Evolutionary conservation across 2,113 vertebrate species (phyloP), one percentile per base, ranked within the genome.

Genomic region (Lagenorhynchus albirostris): DNA sequence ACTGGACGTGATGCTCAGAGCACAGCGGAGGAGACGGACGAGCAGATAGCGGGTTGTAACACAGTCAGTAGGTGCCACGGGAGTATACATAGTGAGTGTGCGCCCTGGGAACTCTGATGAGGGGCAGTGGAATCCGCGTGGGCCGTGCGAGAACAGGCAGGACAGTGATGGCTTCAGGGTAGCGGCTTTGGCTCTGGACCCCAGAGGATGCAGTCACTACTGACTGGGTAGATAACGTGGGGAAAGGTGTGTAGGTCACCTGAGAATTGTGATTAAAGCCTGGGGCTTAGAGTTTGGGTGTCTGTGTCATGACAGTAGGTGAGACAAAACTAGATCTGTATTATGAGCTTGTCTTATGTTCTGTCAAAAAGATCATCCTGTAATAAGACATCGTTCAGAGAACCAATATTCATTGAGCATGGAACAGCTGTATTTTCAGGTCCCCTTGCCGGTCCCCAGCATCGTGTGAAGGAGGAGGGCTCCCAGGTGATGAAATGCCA

Each of bases 31-130:
- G 10, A 25, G 41, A 12, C 0, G 8, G 38, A 13, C 5, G 38
- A n/a, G 15, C 60, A 62, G 65, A 73, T 6, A 6, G 50, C 2
- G 1, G 26, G 9, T 50, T 5, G 3, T 4, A 6, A 11, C 50
- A 11, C 11, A 0, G 2, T 67, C n/a, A 15, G 63, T 55, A 15
- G 53, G 18, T 31, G 14, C 47, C 11, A 0, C 4, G 17, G 25
- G 53, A 38, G 10, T 25, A 0, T 21, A 33, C 2, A 29, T 2
- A 2, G 25, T 25, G 67, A 65, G 3, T 1, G 8, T 0, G 1
- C 1, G 0, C 18, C 26, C 26, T 1, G 5, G 13, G 20, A 53
- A 10, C 60, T 15, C 0, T 3, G 36, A 31, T 10, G 58, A 83
- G n/a, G 53, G 53, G 4, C 38, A 17, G 74, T 29, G 83, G 23